These are phyloP conservation scores for Nasonia giraulti DNA, from an alignment of 1,140 invertebrate genomes.

Conservation along the genomic window DNA sequence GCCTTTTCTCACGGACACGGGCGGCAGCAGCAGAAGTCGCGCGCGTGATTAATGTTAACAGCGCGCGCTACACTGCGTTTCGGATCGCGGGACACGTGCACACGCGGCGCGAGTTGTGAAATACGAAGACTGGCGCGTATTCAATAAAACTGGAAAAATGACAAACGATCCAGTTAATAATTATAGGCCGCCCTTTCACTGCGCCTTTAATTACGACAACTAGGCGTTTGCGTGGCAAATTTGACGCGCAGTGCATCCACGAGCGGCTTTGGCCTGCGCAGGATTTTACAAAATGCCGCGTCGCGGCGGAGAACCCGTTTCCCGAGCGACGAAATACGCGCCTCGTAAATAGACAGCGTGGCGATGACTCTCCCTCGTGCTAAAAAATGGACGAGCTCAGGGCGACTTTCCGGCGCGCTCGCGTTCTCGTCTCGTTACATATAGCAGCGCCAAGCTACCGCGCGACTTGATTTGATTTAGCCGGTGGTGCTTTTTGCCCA, in stretches of 20 bases:
- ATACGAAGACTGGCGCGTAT: background rate
- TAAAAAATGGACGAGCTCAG: too few species aligned
- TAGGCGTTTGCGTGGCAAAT: background rate
- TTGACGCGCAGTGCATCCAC: too few species aligned
- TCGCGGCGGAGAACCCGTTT: background rate
- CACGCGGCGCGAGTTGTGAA: background rate
- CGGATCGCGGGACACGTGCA: too few species aligned
- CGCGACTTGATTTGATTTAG: background rate
- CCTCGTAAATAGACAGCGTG: background rate
- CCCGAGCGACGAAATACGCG: background rate
- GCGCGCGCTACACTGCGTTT: too few species aligned
- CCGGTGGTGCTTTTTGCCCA: background rate
- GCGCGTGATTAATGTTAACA: conserved; percentile 1
- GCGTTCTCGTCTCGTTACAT: background rate
- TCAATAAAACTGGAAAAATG: conserved; percentile 28
- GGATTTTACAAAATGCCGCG: too few species aligned
- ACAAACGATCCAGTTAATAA: conserved; percentile 32
- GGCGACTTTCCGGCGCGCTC: background rate
- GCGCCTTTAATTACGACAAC: background rate
- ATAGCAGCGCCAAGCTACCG: conserved; percentile 7
- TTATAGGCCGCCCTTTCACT: conserved; percentile 30
- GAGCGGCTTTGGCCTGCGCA: background rate
- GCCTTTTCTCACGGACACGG: background rate
- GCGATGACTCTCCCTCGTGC: background rate
- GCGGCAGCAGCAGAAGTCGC: background rate